Conservation (phyloP, 2,797 vertebrate genomes). For the Microctenopoma stevenorrisi region DNA sequence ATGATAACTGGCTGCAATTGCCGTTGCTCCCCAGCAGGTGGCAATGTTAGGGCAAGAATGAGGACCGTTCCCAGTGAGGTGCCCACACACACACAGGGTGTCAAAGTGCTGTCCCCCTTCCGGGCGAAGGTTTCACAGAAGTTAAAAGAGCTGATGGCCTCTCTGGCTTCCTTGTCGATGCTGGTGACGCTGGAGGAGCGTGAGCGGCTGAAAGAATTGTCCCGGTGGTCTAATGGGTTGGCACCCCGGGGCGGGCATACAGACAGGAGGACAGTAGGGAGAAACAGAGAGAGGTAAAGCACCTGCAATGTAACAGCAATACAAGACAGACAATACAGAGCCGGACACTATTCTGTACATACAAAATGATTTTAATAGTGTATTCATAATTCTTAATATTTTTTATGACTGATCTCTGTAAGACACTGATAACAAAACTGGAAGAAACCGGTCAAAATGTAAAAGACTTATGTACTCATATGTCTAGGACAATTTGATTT, state of each 20-base stretch:
- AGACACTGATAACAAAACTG: not conserved
- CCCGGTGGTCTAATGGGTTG: constrained; percentile 92
- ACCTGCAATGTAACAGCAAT: constrained; percentile 32
- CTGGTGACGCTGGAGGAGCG: constrained; percentile 98
- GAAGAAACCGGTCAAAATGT: constrained; percentile 4
- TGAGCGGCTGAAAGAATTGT: constrained; percentile 98
- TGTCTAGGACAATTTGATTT: constrained; percentile 5
- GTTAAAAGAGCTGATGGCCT: constrained; percentile 93
- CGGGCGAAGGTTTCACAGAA: constrained; percentile 94
- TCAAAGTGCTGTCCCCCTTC: constrained; percentile 87
- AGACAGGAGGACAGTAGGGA: constrained; percentile 86
- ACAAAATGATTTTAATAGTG: constrained; percentile 3
- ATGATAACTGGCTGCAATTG: constrained; percentile 95
- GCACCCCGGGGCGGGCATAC: constrained; percentile 86
- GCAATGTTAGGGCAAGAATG: constrained; percentile 90
- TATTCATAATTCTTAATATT: not conserved
- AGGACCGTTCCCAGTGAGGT: constrained; percentile 94
- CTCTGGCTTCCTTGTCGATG: constrained; percentile 96
- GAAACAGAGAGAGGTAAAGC: constrained; percentile 80
- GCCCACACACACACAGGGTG: constrained; percentile 93
- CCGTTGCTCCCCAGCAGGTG: constrained; percentile 94
- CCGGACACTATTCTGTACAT: not conserved
- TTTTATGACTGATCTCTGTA: constrained; percentile 3
- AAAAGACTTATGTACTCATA: not conserved
- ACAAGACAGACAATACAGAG: constrained; percentile 26